Percentiles rank a stretch among this genome's conserved stretches.
These are phyloP conservation scores for Sminthopsis crassicaudata DNA, from an alignment of 2,113 vertebrate species.

Conservation along the genomic window DNA sequence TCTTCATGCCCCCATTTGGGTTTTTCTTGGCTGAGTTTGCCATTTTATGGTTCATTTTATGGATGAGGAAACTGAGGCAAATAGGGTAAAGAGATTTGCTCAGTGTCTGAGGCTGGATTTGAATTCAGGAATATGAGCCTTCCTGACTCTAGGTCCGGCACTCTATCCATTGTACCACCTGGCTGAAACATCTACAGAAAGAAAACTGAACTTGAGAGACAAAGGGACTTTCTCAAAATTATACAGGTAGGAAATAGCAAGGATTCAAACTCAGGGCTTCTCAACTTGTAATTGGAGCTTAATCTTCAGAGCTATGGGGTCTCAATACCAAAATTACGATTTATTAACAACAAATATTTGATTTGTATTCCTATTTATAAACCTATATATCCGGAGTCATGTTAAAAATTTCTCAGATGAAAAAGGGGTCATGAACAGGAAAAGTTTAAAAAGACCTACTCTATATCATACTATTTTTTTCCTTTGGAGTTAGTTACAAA, in stretches of 20 bases:
- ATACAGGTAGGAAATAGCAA: background rate
- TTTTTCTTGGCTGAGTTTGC: background rate
- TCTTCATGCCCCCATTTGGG: background rate
- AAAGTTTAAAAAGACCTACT: no score
- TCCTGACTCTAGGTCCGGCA: background rate
- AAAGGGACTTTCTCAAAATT: background rate
- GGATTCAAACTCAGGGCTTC: background rate
- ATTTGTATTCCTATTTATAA: no score
- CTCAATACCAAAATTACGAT: no score
- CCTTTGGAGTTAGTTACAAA: background rate
- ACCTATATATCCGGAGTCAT: no score
- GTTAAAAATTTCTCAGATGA: no score
- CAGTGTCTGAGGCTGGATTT: background rate
- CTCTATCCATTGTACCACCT: background rate
- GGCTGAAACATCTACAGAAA: background rate
- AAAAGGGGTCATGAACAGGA: no score
- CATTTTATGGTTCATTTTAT: background rate
- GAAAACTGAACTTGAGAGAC: background rate
- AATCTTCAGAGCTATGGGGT: background rate
- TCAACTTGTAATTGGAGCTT: background rate
- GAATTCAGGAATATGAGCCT: background rate
- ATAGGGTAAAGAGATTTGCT: background rate
- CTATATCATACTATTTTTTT: background rate
- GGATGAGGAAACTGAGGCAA: background rate
- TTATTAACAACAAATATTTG: no score